Evolutionary conservation across 1,140 invertebrate genomes (phyloP).

Genomic region (Tetragnatha versicolor): DNA sequence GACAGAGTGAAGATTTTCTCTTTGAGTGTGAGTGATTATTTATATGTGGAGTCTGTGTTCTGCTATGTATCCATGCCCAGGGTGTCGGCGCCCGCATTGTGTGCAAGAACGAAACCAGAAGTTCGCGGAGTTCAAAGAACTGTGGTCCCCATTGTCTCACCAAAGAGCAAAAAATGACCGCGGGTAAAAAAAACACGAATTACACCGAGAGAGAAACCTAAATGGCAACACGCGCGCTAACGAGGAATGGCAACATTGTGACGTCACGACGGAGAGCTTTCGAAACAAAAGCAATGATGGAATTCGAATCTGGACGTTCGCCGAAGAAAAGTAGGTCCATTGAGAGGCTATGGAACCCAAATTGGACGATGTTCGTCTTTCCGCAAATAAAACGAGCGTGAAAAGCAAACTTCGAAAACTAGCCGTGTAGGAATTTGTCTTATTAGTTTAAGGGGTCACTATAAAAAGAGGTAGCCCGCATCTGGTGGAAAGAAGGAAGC

Average conservation of each 20-base stretch:
- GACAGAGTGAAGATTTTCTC: too few relatives aligned
- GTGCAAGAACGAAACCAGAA: conserved; percentile 34
- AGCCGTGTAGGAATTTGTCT: neutral
- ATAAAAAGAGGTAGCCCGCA: neutral
- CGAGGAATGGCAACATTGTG: conserved; percentile 19
- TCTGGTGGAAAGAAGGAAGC: neutral
- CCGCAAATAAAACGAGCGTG: conserved; percentile 1
- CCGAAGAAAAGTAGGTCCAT: conserved; percentile 10
- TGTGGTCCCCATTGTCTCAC: conserved; percentile 34
- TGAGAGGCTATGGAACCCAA: neutral
- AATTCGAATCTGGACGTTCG: neutral
- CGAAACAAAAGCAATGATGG: neutral
- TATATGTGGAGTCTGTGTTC: too few relatives aligned
- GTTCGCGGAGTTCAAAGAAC: conserved; percentile 50
- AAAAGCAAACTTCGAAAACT: neutral
- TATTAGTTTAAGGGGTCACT: conserved; percentile 5
- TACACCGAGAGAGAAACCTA: neutral
- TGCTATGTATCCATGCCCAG: conserved; percentile 23
- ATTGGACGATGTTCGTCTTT: neutral
- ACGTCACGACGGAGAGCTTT: conserved; percentile 1
- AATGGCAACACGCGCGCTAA: conserved; percentile 5
- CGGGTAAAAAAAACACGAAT: neutral
- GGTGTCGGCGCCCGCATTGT: conserved; percentile 44
- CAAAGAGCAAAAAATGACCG: neutral
- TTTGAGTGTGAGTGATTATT: too few relatives aligned